Percentiles rank a stretch among this genome's conserved stretches.
phyloP scores from a whole-genome alignment of 2,113 vertebrate genomes.

The Embiotoca jacksoni region DNA sequence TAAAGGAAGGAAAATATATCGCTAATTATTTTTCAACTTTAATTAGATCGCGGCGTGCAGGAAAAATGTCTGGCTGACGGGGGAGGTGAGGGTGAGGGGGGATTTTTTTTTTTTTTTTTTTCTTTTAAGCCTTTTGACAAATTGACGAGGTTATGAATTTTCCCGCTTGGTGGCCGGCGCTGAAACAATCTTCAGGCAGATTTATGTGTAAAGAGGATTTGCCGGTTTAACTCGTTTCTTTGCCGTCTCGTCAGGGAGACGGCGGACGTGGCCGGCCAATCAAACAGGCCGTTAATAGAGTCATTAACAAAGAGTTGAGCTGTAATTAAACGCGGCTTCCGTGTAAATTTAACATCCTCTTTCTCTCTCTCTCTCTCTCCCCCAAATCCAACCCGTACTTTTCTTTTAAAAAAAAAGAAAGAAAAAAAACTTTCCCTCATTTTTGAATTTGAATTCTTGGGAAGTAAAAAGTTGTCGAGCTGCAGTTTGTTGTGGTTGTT shows the following conservation, averaged over 20 bases:
- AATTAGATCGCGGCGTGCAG: conserved; percentile 68
- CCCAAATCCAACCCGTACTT: too few relatives aligned
- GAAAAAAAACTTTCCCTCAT: too few relatives aligned
- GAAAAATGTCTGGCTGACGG: conserved; percentile 19
- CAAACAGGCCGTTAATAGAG: conserved; percentile 59
- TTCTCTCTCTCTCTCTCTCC: too few relatives aligned
- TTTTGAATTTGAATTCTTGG: too few relatives aligned
- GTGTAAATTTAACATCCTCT: too few relatives aligned
- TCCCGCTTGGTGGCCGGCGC: conserved; percentile 35
- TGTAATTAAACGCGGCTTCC: conserved; percentile 50
- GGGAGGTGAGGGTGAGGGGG: neutral
- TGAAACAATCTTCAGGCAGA: conserved; percentile 62
- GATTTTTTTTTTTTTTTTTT: conserved; percentile 59
- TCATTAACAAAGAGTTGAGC: conserved; percentile 57
- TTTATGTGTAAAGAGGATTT: conserved; percentile 71
- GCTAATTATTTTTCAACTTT: conserved; percentile 81
- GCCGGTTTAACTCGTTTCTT: conserved; percentile 54
- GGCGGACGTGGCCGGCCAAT: conserved; percentile 51
- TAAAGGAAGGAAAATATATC: conserved; percentile 63
- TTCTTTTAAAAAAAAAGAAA: too few relatives aligned
- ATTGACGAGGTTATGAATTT: conserved; percentile 76
- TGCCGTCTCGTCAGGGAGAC: conserved; percentile 32
- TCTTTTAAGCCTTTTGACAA: conserved; percentile 74
- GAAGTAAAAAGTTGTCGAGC: too few relatives aligned
- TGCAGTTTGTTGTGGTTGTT: too few relatives aligned